A percentile compares a stretch with the other conserved stretches of the same genome.
phyloP scores from a whole-genome alignment of 2,113 vertebrate genomes.

The Panthera leo region DNA sequence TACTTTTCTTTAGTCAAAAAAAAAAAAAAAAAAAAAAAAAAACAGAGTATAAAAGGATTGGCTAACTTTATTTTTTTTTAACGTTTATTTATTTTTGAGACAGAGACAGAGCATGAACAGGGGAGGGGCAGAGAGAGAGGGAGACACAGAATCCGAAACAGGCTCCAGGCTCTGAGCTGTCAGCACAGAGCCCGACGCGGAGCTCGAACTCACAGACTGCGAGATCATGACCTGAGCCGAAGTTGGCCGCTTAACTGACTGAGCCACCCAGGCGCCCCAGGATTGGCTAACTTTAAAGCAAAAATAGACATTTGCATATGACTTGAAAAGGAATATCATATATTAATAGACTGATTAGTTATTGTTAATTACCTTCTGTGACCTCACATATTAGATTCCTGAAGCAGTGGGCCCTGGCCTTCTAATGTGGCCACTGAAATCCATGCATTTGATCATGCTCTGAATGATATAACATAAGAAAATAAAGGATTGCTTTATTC shows the following conservation, averaged over 20 bases:
- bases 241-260: no score
- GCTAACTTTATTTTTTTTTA: no score
- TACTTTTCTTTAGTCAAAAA: not conserved
- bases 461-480: not conserved
- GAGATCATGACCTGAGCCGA: no score
- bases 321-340: not conserved
- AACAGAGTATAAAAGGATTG: not conserved
- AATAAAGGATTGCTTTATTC: not conserved
- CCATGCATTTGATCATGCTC: not conserved
- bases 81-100: no score
- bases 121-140: no score
- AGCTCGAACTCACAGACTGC: no score
- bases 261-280: not conserved
- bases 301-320: not conserved
- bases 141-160: no score
- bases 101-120: no score
- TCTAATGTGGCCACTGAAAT: not conserved
- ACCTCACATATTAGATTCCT: not conserved
- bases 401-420: not conserved
- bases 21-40: not conserved
- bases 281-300: not conserved
- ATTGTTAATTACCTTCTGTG: not conserved
- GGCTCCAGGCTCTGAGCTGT: no score
- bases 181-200: no score
- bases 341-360: not conserved